A percentile compares a stretch with the other conserved stretches of the same genome.
Evolutionary conservation across 2,113 vertebrate genomes (phyloP).

Genomic region (Bos javanicus): DNA sequence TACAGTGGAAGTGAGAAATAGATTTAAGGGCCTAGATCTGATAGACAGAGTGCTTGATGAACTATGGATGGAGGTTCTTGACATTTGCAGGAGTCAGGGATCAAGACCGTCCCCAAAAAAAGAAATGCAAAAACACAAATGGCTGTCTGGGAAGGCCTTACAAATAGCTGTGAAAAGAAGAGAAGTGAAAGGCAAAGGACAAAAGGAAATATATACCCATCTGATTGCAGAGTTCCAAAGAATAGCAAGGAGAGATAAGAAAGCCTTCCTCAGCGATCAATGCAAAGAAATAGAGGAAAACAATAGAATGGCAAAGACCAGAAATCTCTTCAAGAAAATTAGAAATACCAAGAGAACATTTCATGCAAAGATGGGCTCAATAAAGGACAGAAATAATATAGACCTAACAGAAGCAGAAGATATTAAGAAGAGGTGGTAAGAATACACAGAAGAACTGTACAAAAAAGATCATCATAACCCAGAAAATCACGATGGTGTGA

Average conservation of each 20-base stretch:
- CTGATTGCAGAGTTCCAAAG: neutral
- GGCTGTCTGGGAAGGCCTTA: neutral
- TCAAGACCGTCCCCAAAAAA: neutral
- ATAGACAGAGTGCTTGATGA: neutral
- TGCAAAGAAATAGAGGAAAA: neutral
- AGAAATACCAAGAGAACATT: neutral
- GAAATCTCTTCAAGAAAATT: neutral
- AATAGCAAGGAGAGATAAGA: neutral
- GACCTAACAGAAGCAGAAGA: neutral
- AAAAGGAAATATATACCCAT: neutral
- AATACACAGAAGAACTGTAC: neutral
- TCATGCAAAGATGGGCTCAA: neutral
- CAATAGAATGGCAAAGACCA: neutral
- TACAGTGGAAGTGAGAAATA: neutral
- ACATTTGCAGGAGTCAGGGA: neutral
- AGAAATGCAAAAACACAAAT: neutral
- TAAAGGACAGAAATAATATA: neutral
- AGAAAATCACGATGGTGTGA: rapidly evolving
- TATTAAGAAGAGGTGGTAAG: neutral
- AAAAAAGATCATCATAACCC: neutral
- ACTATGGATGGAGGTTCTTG: neutral
- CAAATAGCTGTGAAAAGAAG: neutral
- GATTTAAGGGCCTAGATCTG: neutral
- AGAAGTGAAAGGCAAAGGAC: neutral
- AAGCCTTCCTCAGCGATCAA: neutral